Percentiles rank a stretch among this genome's conserved stretches.
Evolutionary conservation across 2,113 vertebrate species (phyloP).

Genomic region (Glaucidium brasilianum): DNA sequence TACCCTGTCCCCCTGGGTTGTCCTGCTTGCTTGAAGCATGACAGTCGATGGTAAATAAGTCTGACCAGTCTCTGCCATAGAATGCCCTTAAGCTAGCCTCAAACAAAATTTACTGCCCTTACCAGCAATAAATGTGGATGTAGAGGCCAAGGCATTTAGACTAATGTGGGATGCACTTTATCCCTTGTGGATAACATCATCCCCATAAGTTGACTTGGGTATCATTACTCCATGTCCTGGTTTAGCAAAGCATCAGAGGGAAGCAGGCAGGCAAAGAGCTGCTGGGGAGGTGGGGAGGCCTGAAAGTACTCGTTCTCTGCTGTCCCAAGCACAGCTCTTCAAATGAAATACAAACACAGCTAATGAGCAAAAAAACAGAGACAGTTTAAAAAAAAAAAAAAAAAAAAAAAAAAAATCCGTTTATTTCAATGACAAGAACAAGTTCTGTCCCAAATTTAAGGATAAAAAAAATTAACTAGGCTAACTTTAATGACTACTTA

Average conservation of each 20-base stretch:
- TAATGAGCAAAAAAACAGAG: background rate
- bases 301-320: background rate
- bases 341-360: background rate
- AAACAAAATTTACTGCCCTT: background rate
- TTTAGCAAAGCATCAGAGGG: background rate
- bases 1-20: background rate
- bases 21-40: background rate
- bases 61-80: background rate
- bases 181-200: background rate
- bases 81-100: background rate
- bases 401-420: background rate
- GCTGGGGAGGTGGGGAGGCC: background rate
- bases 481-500: background rate
- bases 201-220: background rate
- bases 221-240: fast-evolving
- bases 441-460: background rate
- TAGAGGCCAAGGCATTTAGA: background rate
- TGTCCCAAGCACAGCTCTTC: background rate
- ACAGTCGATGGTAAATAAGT: too few relatives aligned
- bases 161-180: background rate
- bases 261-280: background rate
- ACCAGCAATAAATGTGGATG: background rate
- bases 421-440: background rate
- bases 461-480: background rate
- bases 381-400: background rate